phyloP scores from a whole-genome alignment of 2,888 invertebrate genomes.

The Sarcophaga carnaria region DNA sequence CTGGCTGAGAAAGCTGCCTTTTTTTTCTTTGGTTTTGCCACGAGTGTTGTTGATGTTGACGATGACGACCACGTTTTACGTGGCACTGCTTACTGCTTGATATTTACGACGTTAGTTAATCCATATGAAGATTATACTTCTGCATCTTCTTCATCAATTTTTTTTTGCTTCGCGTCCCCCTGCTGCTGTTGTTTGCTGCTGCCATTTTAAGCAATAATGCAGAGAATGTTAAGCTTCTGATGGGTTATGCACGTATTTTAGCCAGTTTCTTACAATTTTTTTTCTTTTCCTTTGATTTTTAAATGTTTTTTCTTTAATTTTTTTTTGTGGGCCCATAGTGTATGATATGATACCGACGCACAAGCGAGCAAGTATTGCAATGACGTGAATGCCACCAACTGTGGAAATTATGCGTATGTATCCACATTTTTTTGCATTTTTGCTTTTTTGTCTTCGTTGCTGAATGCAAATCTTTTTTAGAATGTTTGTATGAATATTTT shows the following conservation, averaged over 20 bases:
- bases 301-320: conserved; percentile 13
- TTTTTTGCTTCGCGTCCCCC: not conserved
- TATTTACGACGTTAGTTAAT: conserved; percentile 68
- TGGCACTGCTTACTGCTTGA: conserved; percentile 56
- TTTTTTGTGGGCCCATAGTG: conserved; percentile 7
- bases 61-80: conserved; percentile 19
- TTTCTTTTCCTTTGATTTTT: conserved; percentile 26
- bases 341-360: conserved; percentile 34
- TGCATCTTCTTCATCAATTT: not conserved
- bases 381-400: conserved; percentile 69
- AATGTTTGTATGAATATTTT: conserved; percentile 52
- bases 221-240: conserved; percentile 67
- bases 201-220: conserved; percentile 46
- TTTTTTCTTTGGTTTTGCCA: conserved; percentile 39
- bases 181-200: not conserved
- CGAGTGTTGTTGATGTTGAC: conserved; percentile 56
- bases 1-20: not conserved
- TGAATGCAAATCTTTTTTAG: conserved; percentile 66
- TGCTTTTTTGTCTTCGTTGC: conserved; percentile 27
- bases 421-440: conserved; percentile 13
- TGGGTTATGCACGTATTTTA: conserved; percentile 56
- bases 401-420: conserved; percentile 67
- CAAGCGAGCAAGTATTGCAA: conserved; percentile 41
- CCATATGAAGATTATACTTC: conserved; percentile 63
- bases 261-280: conserved; percentile 1